These are phyloP conservation scores for Propsilocerus akamusi DNA, from an alignment of 1,140 invertebrate species.

Conservation along the genomic window DNA sequence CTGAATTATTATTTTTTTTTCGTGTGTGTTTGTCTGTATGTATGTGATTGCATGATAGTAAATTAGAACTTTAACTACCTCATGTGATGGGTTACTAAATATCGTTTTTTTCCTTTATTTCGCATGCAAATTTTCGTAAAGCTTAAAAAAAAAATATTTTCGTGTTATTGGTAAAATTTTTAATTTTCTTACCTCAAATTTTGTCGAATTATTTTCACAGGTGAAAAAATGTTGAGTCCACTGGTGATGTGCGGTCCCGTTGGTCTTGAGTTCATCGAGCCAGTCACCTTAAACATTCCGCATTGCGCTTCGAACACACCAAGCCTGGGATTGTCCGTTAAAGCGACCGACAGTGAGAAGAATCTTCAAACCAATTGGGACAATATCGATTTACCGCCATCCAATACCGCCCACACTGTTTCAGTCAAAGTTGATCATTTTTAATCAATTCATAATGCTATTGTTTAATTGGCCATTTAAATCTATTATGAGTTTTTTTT, in stretches of 20 bases:
- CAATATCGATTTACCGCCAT: conserved; percentile 51
- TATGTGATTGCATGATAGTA: no score
- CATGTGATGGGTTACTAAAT: no score
- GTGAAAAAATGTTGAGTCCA: conserved; percentile 81
- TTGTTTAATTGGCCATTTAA: no score
- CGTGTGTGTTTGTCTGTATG: neutral
- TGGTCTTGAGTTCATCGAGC: conserved; percentile 68
- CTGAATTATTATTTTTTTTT: neutral
- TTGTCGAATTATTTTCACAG: conserved; percentile 28
- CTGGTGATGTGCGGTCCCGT: conserved; percentile 90
- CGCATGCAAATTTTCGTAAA: neutral
- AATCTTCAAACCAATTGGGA: conserved; percentile 51
- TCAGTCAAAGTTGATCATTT: conserved; percentile 82
- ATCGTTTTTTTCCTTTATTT: no score
- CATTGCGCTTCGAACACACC: conserved; percentile 53
- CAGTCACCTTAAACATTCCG: conserved; percentile 68
- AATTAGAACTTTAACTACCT: no score
- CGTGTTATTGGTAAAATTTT: no score
- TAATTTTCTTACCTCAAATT: conserved; percentile 3
- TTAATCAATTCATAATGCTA: no score
- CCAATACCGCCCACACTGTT: conserved; percentile 64
- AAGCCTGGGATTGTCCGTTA: conserved; percentile 47
- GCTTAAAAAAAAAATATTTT: neutral
- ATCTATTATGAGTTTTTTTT: no score
- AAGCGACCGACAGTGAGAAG: conserved; percentile 60